A percentile compares a stretch with the other conserved stretches of the same genome.
Conservation (phyloP, 2,888 invertebrate species). For the Cantharis nigra region DNA sequence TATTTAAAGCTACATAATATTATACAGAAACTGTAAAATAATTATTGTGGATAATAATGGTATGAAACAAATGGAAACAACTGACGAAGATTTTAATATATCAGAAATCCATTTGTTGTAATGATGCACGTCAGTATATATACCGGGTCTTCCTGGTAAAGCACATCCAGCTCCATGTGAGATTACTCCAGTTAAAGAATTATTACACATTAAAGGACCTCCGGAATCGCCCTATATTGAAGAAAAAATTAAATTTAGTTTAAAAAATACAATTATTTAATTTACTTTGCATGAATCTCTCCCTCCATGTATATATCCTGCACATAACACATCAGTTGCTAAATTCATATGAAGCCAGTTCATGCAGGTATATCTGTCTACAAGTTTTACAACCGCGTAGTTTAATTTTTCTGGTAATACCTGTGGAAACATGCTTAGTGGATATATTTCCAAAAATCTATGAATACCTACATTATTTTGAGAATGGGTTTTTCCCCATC, state of each 20-base stretch:
- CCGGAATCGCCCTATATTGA: constrained; percentile 37
- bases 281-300: constrained; percentile 34
- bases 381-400: constrained; percentile 13
- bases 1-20: constrained; percentile 20
- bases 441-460: neutral
- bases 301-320: constrained; percentile 27
- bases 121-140: neutral
- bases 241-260: neutral
- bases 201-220: constrained; percentile 31
- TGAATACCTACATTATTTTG: neutral
- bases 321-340: constrained; percentile 32
- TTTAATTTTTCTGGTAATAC: neutral
- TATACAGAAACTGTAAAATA: constrained; percentile 17
- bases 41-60: neutral
- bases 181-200: neutral
- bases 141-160: neutral
- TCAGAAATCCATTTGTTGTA: neutral
- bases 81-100: constrained; percentile 1
- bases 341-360: neutral
- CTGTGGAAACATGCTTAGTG: neutral
- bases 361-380: constrained; percentile 7
- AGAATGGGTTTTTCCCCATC: constrained; percentile 23
- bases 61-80: constrained; percentile 1
- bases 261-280: neutral
- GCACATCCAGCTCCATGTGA: constrained; percentile 4